Percentiles rank a stretch among this genome's conserved stretches.
phyloP scores from a whole-genome alignment of 2,797 vertebrate genomes.

The Bryconaethiops microstoma region DNA sequence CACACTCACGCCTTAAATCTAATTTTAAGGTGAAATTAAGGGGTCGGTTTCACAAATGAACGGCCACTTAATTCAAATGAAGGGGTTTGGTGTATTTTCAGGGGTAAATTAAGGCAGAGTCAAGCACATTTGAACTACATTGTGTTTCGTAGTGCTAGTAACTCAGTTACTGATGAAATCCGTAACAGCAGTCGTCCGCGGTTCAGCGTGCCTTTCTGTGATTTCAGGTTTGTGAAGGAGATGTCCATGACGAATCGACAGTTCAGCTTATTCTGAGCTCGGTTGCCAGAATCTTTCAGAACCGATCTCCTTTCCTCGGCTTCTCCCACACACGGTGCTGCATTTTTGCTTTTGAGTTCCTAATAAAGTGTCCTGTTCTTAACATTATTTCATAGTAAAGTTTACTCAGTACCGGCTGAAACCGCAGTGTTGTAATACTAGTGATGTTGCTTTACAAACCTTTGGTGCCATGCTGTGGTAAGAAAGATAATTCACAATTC shows the following conservation, averaged over 20 bases:
- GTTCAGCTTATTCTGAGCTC: constrained; percentile 73
- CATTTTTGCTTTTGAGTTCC: not conserved
- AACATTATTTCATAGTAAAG: not conserved
- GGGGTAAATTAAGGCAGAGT: too few species aligned
- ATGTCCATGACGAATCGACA: constrained; percentile 66
- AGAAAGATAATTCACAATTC: not conserved
- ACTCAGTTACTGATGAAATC: too few species aligned
- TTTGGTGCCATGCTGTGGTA: not conserved
- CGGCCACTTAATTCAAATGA: too few species aligned
- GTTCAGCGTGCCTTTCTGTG: constrained; percentile 10
- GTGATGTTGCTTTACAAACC: not conserved
- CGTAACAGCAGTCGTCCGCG: too few species aligned
- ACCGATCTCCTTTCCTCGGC: not conserved
- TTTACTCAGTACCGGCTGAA: not conserved
- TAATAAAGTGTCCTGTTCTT: constrained; percentile 5
- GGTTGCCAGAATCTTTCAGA: not conserved
- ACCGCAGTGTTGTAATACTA: not conserved
- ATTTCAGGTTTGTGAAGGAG: constrained; percentile 76
- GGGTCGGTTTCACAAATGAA: too few species aligned
- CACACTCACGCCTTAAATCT: too few species aligned
- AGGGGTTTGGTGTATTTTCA: too few species aligned
- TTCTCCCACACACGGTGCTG: not conserved
- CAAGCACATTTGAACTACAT: too few species aligned
- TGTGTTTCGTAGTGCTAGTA: too few species aligned
- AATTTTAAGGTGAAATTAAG: too few species aligned